phyloP scores from a whole-genome alignment of 2,888 invertebrate species.

The Leptodirus hochenwartii region DNA sequence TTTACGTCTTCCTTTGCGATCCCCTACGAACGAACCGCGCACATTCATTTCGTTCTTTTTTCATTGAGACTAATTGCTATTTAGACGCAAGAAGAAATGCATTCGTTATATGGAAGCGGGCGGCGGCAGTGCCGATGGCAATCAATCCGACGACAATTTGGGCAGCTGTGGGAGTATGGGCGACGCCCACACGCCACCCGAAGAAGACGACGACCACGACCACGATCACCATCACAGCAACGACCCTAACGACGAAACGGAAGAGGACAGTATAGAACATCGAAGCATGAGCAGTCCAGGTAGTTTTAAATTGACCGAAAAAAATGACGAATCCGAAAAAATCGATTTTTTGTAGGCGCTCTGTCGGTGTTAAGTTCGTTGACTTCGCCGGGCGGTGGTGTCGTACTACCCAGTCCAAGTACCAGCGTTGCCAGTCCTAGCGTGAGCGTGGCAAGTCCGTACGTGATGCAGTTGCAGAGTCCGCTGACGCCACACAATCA shows the following conservation, averaged over 20 bases:
- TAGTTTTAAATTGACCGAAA: constrained; percentile 43
- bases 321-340: constrained; percentile 33
- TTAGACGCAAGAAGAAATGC: constrained; percentile 93
- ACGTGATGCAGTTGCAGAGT: constrained; percentile 30
- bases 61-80: no score
- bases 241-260: neutral
- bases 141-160: constrained; percentile 52
- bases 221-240: neutral
- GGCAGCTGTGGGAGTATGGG: constrained; percentile 67
- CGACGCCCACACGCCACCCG: constrained; percentile 46
- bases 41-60: no score
- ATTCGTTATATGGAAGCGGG: constrained; percentile 84
- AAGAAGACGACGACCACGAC: constrained; percentile 34
- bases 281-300: constrained; percentile 26
- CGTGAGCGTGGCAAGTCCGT: constrained; percentile 39
- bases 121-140: constrained; percentile 40
- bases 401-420: constrained; percentile 62
- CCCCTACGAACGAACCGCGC: no score
- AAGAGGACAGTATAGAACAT: constrained; percentile 40
- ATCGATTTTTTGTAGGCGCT: constrained; percentile 38
- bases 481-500: constrained; percentile 27
- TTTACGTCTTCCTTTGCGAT: no score
- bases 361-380: constrained; percentile 48
- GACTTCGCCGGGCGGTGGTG: constrained; percentile 41
- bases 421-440: constrained; percentile 49